Percentiles rank a stretch among this genome's conserved stretches.
These are phyloP conservation scores for Monodelphis domestica DNA, from an alignment of 2,797 vertebrate genomes.

Conservation along the genomic window DNA sequence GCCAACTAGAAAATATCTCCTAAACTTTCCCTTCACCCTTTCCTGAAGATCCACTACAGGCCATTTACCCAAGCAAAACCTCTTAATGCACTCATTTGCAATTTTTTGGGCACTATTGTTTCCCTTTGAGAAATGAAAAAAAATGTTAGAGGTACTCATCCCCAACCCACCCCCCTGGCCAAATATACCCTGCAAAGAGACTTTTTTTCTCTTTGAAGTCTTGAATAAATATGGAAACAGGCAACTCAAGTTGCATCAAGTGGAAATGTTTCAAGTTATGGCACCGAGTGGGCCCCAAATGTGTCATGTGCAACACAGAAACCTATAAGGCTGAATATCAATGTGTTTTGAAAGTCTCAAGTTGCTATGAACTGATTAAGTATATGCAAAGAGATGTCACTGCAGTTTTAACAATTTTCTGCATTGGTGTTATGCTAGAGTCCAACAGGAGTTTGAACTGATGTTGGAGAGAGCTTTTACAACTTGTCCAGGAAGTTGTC, in stretches of 20 bases:
- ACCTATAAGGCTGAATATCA: conserved; percentile 65
- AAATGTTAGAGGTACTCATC: neutral
- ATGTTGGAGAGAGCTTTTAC: conserved; percentile 79
- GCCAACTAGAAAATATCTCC: conserved; percentile 17
- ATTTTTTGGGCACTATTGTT: conserved; percentile 32
- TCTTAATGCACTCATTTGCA: conserved; percentile 44
- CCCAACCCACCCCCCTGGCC: neutral
- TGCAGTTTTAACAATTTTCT: neutral
- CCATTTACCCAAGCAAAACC: conserved; percentile 57
- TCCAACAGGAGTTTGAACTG: neutral
- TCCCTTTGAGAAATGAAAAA: conserved; percentile 48
- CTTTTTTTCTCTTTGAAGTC: conserved; percentile 20
- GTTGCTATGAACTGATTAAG: conserved; percentile 72
- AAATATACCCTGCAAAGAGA: conserved; percentile 48
- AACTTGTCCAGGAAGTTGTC: conserved; percentile 98
- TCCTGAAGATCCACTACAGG: conserved; percentile 3
- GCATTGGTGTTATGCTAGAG: conserved; percentile 46
- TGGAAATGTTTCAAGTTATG: conserved; percentile 77
- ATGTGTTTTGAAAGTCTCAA: conserved; percentile 73
- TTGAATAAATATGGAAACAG: conserved; percentile 83
- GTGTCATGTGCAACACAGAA: conserved; percentile 75
- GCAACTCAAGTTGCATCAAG: conserved; percentile 66
- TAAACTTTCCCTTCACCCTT: neutral
- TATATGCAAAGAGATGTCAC: conserved; percentile 61
- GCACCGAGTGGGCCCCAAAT: conserved; percentile 66